Conservation (phyloP, 2,888 invertebrate species). For the Brenthis ino region DNA sequence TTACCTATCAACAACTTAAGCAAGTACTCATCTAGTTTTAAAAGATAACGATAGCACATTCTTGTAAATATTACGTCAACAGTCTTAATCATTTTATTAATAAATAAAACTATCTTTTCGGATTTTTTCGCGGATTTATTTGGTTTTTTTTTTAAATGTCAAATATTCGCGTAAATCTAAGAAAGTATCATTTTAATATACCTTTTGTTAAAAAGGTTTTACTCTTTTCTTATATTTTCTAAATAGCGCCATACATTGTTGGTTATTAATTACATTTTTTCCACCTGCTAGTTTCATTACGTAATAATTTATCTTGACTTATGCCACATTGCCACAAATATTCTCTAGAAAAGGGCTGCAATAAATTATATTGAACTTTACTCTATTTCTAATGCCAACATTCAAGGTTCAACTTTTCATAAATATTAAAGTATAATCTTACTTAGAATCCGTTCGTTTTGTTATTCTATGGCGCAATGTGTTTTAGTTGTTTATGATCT, state of each 20-base stretch:
- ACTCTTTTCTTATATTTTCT: no score
- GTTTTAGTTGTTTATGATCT: constrained; percentile 31
- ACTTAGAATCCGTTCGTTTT: constrained; percentile 35
- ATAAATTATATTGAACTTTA: constrained; percentile 45
- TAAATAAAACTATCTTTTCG: not conserved
- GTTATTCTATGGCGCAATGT: constrained; percentile 27
- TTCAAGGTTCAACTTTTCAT: constrained; percentile 41
- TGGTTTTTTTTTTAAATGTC: no score
- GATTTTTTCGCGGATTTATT: no score
- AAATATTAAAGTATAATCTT: constrained; percentile 37
- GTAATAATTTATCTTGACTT: constrained; percentile 24
- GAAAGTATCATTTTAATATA: not conserved
- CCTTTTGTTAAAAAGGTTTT: not conserved
- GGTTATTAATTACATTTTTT: no score
- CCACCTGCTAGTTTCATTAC: not conserved
- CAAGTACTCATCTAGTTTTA: constrained; percentile 2
- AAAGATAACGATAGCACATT: not conserved
- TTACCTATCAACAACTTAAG: constrained; percentile 2
- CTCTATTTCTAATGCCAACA: constrained; percentile 51
- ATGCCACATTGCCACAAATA: constrained; percentile 45
- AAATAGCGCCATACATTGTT: no score
- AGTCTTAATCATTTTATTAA: not conserved
- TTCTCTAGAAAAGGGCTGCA: constrained; percentile 37
- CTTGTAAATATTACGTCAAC: not conserved
- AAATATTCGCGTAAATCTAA: no score